phyloP scores from a whole-genome alignment of 2,113 vertebrate genomes.

The Falcunculus frontatus region DNA sequence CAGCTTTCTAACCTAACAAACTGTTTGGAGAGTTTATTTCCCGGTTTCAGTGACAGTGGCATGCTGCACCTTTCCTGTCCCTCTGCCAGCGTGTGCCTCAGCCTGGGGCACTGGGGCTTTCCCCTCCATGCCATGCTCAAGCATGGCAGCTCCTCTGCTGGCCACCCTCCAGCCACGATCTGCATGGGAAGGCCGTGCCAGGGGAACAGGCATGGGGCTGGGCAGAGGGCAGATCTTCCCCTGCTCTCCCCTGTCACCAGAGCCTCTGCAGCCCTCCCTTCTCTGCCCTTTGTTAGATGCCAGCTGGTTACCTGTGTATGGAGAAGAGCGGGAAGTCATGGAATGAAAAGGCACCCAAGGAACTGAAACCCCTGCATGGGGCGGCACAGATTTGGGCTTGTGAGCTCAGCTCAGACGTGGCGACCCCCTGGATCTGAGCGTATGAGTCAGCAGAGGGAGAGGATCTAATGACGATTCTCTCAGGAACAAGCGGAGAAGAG shows the following conservation, averaged over 20 bases:
- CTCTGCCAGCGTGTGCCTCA: too few species aligned
- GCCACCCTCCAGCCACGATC: neutral
- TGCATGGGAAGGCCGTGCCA: neutral
- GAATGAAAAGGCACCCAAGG: neutral
- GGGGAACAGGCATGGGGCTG: neutral
- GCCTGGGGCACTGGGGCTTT: too few species aligned
- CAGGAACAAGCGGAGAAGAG: neutral
- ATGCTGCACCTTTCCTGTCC: neutral
- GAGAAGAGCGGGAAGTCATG: neutral
- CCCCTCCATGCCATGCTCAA: too few species aligned
- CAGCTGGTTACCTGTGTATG: neutral
- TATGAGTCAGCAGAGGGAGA: neutral
- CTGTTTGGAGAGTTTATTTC: too few species aligned
- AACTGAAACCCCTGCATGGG: too few species aligned
- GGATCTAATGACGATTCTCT: neutral
- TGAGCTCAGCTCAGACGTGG: too few species aligned
- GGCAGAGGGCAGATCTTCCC: neutral
- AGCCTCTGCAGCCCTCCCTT: neutral
- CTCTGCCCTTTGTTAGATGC: neutral
- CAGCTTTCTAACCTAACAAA: too few species aligned
- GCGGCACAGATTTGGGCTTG: too few species aligned
- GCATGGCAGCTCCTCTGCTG: neutral
- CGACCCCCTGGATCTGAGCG: too few species aligned
- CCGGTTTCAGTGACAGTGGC: too few species aligned
- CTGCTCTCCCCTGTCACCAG: neutral